Evolutionary conservation across 2,113 vertebrate genomes (phyloP).

Genomic region (Neoarius graeffei): DNA sequence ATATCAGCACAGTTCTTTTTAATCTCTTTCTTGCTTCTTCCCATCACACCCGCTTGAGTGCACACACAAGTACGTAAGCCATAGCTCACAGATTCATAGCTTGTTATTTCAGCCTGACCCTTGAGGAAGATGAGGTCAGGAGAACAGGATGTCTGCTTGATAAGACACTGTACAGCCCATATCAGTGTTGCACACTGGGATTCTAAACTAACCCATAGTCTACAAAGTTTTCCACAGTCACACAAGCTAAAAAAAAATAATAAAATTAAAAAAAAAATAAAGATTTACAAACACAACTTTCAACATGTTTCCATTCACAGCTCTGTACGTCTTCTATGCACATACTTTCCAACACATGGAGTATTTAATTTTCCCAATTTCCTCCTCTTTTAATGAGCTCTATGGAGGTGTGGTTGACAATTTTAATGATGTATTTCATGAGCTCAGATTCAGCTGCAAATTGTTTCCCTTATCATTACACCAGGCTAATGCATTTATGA

Average conservation of each 20-base stretch:
- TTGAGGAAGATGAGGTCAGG: conserved; percentile 55
- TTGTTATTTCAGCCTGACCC: conserved; percentile 70
- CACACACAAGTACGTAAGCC: conserved; percentile 15
- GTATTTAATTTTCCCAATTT: background rate
- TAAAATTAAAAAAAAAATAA: background rate
- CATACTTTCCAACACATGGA: background rate
- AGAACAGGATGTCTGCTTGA: conserved; percentile 64
- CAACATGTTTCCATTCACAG: background rate
- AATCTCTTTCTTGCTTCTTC: conserved; percentile 7
- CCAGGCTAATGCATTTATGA: conserved; percentile 15
- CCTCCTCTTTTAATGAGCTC: background rate
- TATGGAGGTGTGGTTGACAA: background rate
- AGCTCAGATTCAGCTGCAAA: background rate
- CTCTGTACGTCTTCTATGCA: background rate
- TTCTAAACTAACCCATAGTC: background rate
- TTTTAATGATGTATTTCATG: background rate
- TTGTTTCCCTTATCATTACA: conserved; percentile 20
- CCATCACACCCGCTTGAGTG: conserved; percentile 2
- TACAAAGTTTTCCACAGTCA: conserved; percentile 3
- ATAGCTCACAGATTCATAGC: conserved; percentile 21
- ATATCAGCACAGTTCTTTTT: background rate
- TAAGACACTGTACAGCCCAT: conserved; percentile 49
- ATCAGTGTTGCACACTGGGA: background rate
- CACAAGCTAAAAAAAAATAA: background rate
- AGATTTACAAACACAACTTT: background rate